phyloP scores from a whole-genome alignment of 2,113 vertebrate genomes.

The Arizona elegans region DNA sequence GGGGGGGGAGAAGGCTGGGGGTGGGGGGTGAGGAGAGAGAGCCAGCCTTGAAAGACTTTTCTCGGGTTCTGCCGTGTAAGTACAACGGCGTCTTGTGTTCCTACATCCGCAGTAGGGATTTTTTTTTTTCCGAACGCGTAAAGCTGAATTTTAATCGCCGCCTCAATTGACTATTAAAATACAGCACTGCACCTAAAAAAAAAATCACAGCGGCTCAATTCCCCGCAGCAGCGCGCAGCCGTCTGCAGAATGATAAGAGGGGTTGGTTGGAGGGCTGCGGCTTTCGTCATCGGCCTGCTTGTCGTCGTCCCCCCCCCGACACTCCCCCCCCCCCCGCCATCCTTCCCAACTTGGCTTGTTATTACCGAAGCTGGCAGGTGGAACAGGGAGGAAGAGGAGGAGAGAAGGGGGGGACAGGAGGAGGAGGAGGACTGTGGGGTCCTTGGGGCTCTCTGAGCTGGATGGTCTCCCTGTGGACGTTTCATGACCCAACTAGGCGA shows the following conservation, averaged over 20 bases:
- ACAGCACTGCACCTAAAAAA: slow-evolving; percentile 8
- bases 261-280: background rate
- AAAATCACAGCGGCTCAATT: slow-evolving; percentile 1
- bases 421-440: no score
- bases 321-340: no score
- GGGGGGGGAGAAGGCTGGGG: fast-evolving
- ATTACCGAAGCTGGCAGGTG: background rate
- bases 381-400: background rate
- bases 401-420: no score
- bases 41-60: background rate
- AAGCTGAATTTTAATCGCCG: slow-evolving; percentile 35
- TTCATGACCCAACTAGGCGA: no score
- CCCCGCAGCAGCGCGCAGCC: background rate
- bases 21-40: background rate
- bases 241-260: background rate
- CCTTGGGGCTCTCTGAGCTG: no score
- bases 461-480: no score
- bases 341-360: background rate
- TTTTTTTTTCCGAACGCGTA: slow-evolving; percentile 2
- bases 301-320: no score
- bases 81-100: background rate
- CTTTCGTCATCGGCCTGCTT: background rate
- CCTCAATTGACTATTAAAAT: slow-evolving; percentile 45
- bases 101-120: slow-evolving; percentile 9
- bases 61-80: background rate